Evolutionary conservation across 1,140 invertebrate genomes (phyloP), one percentile per base, ranked within the genome.

Genomic region (Pissodes strobi): DNA sequence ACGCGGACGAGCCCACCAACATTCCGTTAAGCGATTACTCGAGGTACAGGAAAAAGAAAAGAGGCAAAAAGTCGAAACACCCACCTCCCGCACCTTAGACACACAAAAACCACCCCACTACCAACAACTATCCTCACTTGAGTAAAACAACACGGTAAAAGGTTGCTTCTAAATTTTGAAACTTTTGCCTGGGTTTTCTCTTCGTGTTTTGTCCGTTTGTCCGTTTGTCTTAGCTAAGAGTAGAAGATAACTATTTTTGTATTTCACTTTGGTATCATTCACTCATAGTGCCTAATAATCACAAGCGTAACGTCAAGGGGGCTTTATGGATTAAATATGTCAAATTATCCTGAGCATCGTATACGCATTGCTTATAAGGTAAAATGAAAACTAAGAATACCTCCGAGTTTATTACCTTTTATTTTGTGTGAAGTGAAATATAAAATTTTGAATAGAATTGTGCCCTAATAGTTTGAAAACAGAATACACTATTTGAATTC

Each of bases 11-110:
- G 74, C 92, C 92, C 17, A 87, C 88, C 0, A 93, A 93, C 77
- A 91, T 94, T 61, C 84, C 87, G 51, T 77, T 94, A 9, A 92
- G 90, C 25, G 91, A 93, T 79, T 92, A 93, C 74, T 92, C 91
- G 0, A 93, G 90, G 91, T 91, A 80, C 53, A 64, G 38, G 52
- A 56, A 64, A 64, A 64, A 64, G 55, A 45, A 41, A 49, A 56
- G 49, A 48, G 53, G 38, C 39, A 52, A 52, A 48, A 53, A 34
- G 37, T 21, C 15, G 49, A 19, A 15, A 21, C 60, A 38, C 37
- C 48, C 48, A 39, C 45, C 15, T 19, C 19, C 38, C 25, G 49
- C 60, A 63, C 60, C 23, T 53, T 49, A 22, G 49, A 61, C 58
- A 61, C 58, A 51, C 39, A 57, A 18, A n/a, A 52, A 61, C 13